Percentiles rank a stretch among this genome's conserved stretches.
Evolutionary conservation across 2,888 invertebrate species (phyloP).

Genomic region (Pollenia amentaria): DNA sequence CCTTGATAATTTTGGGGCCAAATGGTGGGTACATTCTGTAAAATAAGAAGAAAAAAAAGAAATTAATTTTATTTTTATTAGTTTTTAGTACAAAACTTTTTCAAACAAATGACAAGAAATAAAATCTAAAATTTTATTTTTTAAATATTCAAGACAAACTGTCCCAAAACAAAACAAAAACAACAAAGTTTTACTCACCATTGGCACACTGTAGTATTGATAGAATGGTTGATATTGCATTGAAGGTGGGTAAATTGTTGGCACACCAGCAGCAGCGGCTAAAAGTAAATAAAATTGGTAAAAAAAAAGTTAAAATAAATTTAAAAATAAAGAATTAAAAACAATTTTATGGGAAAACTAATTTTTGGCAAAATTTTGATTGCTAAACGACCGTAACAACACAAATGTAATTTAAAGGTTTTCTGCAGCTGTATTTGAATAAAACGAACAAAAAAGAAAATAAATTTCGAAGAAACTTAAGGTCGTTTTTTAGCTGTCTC

Average conservation of each 20-base stretch:
- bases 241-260: slow-evolving; percentile 85
- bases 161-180: background rate
- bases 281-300: slow-evolving; percentile 40
- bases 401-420: slow-evolving; percentile 3
- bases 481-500: no score
- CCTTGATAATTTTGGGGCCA: slow-evolving; percentile 85
- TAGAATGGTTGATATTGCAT: slow-evolving; percentile 85
- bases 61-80: slow-evolving; percentile 12
- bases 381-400: slow-evolving; percentile 67
- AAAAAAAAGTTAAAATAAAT: slow-evolving; percentile 44
- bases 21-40: slow-evolving; percentile 85
- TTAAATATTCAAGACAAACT: background rate
- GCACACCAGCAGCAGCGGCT: slow-evolving; percentile 81
- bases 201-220: slow-evolving; percentile 85
- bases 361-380: slow-evolving; percentile 34
- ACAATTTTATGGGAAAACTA: slow-evolving; percentile 31
- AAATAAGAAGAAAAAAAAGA: slow-evolving; percentile 53
- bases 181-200: slow-evolving; percentile 80
- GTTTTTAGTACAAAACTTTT: slow-evolving; percentile 32
- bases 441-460: background rate
- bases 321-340: slow-evolving; percentile 44
- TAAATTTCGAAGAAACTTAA: background rate
- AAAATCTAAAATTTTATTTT: slow-evolving; percentile 28
- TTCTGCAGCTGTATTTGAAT: background rate
- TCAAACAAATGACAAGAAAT: slow-evolving; percentile 32